Conservation (phyloP, 2,113 vertebrate species). For the Brachypteracias leptosomus region DNA sequence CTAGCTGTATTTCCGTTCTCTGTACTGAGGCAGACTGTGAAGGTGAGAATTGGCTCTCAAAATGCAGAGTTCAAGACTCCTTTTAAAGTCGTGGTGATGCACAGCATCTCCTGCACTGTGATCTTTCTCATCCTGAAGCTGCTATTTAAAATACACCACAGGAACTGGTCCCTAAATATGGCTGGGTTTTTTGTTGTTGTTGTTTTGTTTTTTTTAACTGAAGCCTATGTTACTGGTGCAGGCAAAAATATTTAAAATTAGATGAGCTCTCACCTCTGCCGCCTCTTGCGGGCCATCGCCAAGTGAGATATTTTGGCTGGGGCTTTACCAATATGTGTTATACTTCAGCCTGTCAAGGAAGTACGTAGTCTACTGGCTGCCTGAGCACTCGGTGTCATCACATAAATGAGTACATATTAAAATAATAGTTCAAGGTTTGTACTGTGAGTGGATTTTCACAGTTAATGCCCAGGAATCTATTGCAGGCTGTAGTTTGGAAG, state of each 20-base stretch:
- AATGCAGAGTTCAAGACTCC: not conserved
- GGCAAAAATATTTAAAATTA: not conserved
- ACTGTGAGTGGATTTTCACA: not conserved
- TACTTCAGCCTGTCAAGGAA: not conserved
- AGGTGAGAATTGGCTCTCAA: not conserved
- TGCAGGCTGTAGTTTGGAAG: not conserved
- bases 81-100: not conserved
- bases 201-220: not conserved
- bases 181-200: too few species aligned
- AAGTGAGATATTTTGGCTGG: not conserved
- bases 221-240: not conserved
- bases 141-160: not conserved
- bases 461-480: not conserved
- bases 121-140: not conserved
- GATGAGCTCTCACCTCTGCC: not conserved
- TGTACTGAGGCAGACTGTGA: not conserved
- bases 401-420: not conserved
- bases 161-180: not conserved
- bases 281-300: fast-evolving
- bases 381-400: not conserved
- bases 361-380: not conserved
- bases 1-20: not conserved
- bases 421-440: not conserved
- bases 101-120: not conserved
- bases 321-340: not conserved